Base-by-base conservation (phyloP, 2,888 invertebrate genomes). In the Heliothis peltigera region DNA sequence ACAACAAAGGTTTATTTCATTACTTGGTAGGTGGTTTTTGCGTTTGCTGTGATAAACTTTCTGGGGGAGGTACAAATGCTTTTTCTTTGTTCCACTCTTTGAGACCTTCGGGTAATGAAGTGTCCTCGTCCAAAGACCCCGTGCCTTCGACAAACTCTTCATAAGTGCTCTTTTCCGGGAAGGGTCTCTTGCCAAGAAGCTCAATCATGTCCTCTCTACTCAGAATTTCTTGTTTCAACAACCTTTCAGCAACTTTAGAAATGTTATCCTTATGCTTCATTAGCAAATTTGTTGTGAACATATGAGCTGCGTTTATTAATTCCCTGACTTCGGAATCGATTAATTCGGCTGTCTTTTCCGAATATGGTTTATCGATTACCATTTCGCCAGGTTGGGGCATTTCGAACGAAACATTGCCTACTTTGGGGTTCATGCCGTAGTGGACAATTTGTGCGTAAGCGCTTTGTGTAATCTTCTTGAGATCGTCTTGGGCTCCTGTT, bases 61-160 rank as follows among this genome's bases (percentile, higher is more conserved):
- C 89, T 1, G 88, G 66, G 1, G 90, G 78, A 0, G 89, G 77
- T 0, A 84, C 67, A 0, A 79, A 18, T 4, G 87, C 73, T 73
- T 95, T 95, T 62, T 97, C 96, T 86, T 97, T 97, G 87, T 99
- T 99, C 99, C 99, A 99, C 84, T 97, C 97, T 88, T 98, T 97
- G 25, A 99, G 95, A 59, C 99, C 99, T 92, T 98, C 98, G 0
- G 99, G 99, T 80, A 99, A 95, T 0, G 97, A 93, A 0, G 99
- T 99, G 84, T 99, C 98, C 92, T 99, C 99, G 75, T 99, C 99
- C 83, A 99, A 97, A 0, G 99, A 99, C 1, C 99, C 99, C 0
- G 99, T 99, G 1, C 99, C 99, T 92, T 99, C 99, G 0, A 99
- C 99, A 92, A 99, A 99, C 88, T 99, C 98, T 91, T 99, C 99